Evolutionary conservation across 2,797 vertebrate genomes (phyloP).

Genomic region (Pelobates cultripes): DNA sequence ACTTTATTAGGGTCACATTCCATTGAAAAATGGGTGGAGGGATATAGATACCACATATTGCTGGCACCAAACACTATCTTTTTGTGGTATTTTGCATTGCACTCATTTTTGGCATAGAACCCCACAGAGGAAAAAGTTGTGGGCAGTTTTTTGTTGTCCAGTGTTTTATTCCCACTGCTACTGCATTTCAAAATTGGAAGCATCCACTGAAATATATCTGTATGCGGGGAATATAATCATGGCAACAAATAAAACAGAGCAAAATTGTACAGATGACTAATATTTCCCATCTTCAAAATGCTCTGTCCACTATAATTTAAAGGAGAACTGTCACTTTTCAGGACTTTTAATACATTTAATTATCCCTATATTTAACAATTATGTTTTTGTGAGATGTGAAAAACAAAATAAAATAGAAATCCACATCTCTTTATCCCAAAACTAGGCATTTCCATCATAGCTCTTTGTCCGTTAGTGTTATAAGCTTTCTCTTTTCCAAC

Average conservation of each 20-base stretch:
- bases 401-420: too few species aligned
- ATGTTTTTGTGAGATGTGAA: too few species aligned
- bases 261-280: not conserved
- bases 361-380: too few species aligned
- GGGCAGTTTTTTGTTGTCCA: not conserved
- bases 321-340: too few species aligned
- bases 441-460: too few species aligned
- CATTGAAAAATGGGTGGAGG: not conserved
- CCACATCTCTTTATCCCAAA: too few species aligned
- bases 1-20: not conserved
- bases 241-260: not conserved
- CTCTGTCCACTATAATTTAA: too few species aligned
- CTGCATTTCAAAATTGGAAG: not conserved
- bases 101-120: constrained; percentile 32
- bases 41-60: constrained; percentile 13
- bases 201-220: not conserved
- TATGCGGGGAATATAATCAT: not conserved
- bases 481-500: too few species aligned
- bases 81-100: constrained; percentile 21
- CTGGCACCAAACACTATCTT: constrained; percentile 35
- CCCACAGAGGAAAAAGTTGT: not conserved
- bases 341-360: too few species aligned
- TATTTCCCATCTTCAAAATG: not conserved
- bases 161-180: not conserved
- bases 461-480: too few species aligned